phyloP scores from a whole-genome alignment of 2,797 vertebrate species.

The Danio aesculapii region DNA sequence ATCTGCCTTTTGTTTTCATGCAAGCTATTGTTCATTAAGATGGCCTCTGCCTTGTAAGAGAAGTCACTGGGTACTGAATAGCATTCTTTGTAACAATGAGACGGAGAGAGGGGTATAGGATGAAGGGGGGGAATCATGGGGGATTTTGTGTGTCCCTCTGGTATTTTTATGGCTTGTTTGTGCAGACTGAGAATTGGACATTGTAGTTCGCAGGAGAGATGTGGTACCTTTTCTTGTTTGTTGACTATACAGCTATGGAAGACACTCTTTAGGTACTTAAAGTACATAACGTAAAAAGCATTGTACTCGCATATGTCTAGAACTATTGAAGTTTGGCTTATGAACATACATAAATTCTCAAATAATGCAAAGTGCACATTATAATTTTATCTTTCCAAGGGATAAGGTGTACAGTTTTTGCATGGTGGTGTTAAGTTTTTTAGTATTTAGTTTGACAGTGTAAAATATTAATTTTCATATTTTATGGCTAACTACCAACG shows the following conservation, averaged over 20 bases:
- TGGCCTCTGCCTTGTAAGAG: slow-evolving; percentile 80
- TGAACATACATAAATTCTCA: neutral
- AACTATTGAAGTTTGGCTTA: neutral
- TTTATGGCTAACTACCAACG: too few relatives aligned
- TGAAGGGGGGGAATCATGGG: slow-evolving; percentile 58
- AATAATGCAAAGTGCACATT: too few relatives aligned
- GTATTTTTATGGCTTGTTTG: slow-evolving; percentile 85
- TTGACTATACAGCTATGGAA: neutral
- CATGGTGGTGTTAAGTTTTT: too few relatives aligned
- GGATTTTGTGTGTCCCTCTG: slow-evolving; percentile 77
- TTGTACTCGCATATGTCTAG: too few relatives aligned
- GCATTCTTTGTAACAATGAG: slow-evolving; percentile 85
- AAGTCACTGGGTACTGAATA: slow-evolving; percentile 84
- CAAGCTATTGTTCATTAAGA: slow-evolving; percentile 84
- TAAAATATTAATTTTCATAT: too few relatives aligned
- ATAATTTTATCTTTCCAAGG: too few relatives aligned
- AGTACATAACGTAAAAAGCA: neutral
- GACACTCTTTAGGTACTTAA: neutral
- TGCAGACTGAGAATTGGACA: slow-evolving; percentile 71
- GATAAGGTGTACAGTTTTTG: too few relatives aligned
- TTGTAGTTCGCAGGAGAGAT: slow-evolving; percentile 61
- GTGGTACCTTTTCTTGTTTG: slow-evolving; percentile 38
- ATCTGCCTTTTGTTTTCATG: slow-evolving; percentile 91
- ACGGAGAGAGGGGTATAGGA: slow-evolving; percentile 53
- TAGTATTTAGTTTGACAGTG: too few relatives aligned